These are phyloP conservation scores for Bubo blakistoni DNA, from an alignment of 2,113 vertebrate species.

Conservation along the genomic window DNA sequence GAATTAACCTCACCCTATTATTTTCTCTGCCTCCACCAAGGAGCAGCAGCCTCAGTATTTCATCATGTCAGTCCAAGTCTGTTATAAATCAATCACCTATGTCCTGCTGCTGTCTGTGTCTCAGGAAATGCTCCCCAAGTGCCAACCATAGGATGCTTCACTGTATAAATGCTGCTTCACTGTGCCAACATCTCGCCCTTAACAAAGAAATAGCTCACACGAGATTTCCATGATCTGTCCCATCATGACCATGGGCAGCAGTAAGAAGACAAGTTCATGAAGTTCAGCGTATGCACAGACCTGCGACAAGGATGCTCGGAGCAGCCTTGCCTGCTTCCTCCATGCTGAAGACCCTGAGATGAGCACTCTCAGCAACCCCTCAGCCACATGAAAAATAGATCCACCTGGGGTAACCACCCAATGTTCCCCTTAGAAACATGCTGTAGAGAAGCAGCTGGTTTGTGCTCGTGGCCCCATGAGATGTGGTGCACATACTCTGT, in stretches of 20 bases:
- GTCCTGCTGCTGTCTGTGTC: not conserved
- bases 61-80: not conserved
- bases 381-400: not conserved
- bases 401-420: too few relatives aligned
- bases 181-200: not conserved
- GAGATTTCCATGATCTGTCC: not conserved
- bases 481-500: not conserved
- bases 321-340: not conserved
- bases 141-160: not conserved
- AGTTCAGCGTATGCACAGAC: fast-evolving
- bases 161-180: not conserved
- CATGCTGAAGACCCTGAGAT: fast-evolving
- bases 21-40: not conserved
- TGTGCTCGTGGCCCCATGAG: not conserved
- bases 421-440: not conserved
- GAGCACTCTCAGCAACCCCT: not conserved
- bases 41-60: not conserved
- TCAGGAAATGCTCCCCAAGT: not conserved
- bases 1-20: not conserved
- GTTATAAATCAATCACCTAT: not conserved
- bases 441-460: not conserved
- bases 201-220: not conserved
- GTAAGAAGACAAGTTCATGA: not conserved
- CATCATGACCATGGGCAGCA: not conserved
- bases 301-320: fast-evolving